Percentiles rank a stretch among this genome's conserved stretches.
Evolutionary conservation across 2,113 vertebrate species (phyloP).

Genomic region (Phrynosoma platyrhinos): DNA sequence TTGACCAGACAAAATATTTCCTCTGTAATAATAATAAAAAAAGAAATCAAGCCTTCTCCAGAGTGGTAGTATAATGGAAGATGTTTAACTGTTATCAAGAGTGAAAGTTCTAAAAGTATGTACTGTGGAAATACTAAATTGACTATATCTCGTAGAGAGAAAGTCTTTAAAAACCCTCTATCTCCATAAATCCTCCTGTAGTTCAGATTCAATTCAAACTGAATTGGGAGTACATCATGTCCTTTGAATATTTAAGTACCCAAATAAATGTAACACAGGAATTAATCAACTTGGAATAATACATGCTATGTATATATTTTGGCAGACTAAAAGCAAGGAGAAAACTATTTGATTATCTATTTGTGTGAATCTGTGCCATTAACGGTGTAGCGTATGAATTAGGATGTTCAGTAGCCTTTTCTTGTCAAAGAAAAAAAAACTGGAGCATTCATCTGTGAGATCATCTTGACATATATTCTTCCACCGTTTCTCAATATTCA

Average conservation of each 20-base stretch:
- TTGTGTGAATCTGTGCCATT: constrained; percentile 32
- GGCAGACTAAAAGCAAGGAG: constrained; percentile 33
- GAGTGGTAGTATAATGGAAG: not conserved
- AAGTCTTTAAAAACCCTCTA: constrained; percentile 25
- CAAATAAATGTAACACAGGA: constrained; percentile 41
- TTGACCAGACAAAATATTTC: not conserved
- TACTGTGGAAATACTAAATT: not conserved
- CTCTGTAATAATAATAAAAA: not conserved
- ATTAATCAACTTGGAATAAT: constrained; percentile 23
- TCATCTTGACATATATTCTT: not conserved
- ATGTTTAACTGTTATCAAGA: not conserved
- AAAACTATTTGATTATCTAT: not conserved
- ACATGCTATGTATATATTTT: not conserved
- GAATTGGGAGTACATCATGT: not conserved
- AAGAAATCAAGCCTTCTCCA: not conserved
- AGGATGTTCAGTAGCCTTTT: not conserved
- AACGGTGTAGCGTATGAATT: constrained; percentile 27
- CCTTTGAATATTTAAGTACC: not conserved
- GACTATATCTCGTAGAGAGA: not conserved
- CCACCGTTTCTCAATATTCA: constrained; percentile 15
- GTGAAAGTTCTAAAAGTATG: not conserved
- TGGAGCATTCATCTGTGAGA: constrained; percentile 8
- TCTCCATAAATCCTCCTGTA: constrained; percentile 37
- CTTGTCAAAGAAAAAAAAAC: constrained; percentile 17
- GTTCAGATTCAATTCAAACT: constrained; percentile 33